Evolutionary conservation across 92 coral and sea anemone species (phyloP).

Genomic region (Montipora capitata): DNA sequence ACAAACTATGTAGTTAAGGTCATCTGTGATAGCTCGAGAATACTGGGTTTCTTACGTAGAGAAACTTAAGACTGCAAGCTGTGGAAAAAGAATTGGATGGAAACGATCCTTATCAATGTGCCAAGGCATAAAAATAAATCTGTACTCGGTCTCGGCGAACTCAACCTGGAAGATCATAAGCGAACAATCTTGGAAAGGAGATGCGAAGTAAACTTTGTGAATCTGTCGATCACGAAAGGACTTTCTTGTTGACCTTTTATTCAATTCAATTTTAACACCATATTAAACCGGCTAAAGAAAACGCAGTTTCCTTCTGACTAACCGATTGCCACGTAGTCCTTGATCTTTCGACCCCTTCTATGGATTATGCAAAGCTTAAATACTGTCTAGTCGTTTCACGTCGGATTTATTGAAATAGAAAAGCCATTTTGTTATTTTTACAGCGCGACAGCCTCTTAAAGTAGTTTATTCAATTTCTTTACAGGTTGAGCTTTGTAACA

Average conservation of each 20-base stretch:
- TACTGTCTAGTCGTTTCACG: too few species aligned
- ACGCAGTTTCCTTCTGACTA: neutral
- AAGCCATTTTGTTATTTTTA: neutral
- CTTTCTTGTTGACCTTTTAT: conserved; percentile 6
- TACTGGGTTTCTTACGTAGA: neutral
- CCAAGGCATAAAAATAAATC: too few species aligned
- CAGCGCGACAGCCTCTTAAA: neutral
- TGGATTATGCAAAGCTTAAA: neutral
- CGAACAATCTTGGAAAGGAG: neutral
- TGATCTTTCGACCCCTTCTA: conserved; percentile 12
- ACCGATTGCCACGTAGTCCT: neutral
- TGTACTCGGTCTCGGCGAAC: too few species aligned
- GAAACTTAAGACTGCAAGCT: neutral
- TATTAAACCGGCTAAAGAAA: neutral
- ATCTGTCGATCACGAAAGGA: neutral
- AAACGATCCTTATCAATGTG: neutral
- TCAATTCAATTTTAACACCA: neutral
- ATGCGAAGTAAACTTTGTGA: neutral
- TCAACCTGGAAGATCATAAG: too few species aligned
- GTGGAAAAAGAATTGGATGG: neutral
- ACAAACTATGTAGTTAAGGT: neutral
- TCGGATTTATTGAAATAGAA: too few species aligned
- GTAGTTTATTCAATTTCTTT: neutral
- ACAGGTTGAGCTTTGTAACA: neutral
- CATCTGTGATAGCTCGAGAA: neutral